Conservation (phyloP, 2,797 vertebrate genomes). For the Anomalospiza imberbis region DNA sequence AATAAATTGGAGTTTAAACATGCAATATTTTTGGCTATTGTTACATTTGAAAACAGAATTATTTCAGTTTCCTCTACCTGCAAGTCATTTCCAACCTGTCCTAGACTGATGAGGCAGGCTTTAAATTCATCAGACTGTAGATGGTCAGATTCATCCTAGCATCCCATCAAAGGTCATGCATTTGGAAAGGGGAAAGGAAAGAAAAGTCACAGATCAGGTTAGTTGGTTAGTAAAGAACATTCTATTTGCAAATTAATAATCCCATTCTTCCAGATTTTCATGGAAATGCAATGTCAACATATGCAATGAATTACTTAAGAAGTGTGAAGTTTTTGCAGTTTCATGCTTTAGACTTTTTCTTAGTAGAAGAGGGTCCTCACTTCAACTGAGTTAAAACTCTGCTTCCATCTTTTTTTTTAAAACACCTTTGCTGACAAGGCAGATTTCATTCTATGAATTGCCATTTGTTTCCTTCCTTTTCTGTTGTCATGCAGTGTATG, state of each 20-base stretch:
- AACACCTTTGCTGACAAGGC: neutral
- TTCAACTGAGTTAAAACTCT: neutral
- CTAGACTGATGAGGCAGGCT: slow-evolving; percentile 70
- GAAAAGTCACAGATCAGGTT: slow-evolving; percentile 15
- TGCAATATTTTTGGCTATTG: neutral
- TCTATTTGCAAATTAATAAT: neutral
- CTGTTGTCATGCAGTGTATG: neutral
- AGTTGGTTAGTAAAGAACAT: slow-evolving; percentile 35
- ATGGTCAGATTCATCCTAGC: slow-evolving; percentile 57
- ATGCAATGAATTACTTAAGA: neutral
- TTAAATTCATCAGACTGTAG: slow-evolving; percentile 64
- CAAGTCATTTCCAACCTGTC: slow-evolving; percentile 64
- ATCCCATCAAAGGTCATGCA: slow-evolving; percentile 47
- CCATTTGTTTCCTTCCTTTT: neutral
- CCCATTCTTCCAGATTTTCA: neutral
- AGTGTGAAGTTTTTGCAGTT: neutral
- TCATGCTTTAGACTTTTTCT: neutral
- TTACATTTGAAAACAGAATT: neutral
- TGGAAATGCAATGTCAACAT: neutral
- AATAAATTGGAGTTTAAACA: neutral
- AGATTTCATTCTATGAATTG: neutral
- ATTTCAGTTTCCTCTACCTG: slow-evolving; percentile 54
- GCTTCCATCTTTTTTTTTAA: neutral
- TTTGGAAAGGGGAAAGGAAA: slow-evolving; percentile 28
- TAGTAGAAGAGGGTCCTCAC: neutral